Base-by-base conservation (phyloP, 2,113 vertebrate genomes). In the Tragelaphus strepsiceros region DNA sequence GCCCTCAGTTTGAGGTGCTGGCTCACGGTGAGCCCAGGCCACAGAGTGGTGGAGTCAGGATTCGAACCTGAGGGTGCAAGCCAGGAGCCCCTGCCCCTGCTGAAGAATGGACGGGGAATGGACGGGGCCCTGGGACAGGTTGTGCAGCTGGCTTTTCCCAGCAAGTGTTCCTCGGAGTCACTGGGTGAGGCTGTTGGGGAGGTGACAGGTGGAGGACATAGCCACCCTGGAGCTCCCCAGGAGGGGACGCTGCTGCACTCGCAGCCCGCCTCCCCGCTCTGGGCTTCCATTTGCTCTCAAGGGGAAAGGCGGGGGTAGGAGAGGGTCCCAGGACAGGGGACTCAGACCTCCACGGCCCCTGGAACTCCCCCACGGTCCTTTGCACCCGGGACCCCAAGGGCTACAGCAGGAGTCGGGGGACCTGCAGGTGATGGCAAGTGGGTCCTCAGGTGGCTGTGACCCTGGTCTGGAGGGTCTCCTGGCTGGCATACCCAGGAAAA, bases 141-240 rank as follows among this genome's bases (percentile, higher is more conserved):
- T 12, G 2, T 26, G 30, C 2, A 0, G n/a, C 28, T 30, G 13
- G 53, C 13, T 6, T 2, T n/a, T 51, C 30, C 15, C 39, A 2
- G 24, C 6, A 1, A 61, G 10, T 11, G 51, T 53, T 46, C 39
- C 35, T 58, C 0, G 2, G 90, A 32, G 13, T 35, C 77, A 21
- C 53, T 6, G 21, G 28, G 43, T 51, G 56, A 54, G 78, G 51
- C 51, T 32, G 58, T 32, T n/a, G 28, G 14, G 28, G 85, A 35
- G 5, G 28, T 39, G 53, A 51, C 61, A 46, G 39, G 6, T 15
- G 74, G 61, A 39, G 58, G 26, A 53, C 0, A 2, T 11, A 5
- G 39, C 30, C 3, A 3, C 14, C 13, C 30, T 4, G 11, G 49
- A 7, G 17, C 5, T 1, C 61, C 43, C 51, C 17, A 16, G 26